Evolutionary conservation across 2,888 invertebrate genomes (phyloP), one percentile per base, ranked within the genome.

Genomic region (Cremastinae sp.): DNA sequence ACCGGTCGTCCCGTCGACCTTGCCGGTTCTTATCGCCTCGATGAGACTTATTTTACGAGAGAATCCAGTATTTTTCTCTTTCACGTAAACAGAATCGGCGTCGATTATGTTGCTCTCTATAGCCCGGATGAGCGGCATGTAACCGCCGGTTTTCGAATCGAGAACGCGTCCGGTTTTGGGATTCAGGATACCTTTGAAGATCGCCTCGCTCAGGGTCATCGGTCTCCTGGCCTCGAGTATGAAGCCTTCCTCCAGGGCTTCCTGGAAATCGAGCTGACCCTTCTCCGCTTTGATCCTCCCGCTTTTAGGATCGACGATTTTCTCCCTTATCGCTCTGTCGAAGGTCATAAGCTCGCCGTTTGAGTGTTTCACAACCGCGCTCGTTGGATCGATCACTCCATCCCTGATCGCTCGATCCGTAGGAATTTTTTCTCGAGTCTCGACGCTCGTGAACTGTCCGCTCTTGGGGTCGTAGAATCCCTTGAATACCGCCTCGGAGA

Each of bases 401-500:
- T 95, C 93, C 85, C 94, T 94, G 85, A 97, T 95, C 66, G 97
- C 97, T 83, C 95, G 93, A 89, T 96, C 95, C 62, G 96, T 94
- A 79, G 94, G 93, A 76, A 97, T 90, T 87, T 95, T 94, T 88
- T 95, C 95, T 82, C 94, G 94, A n/a, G 94, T 95, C 83, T 93
- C 92, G 1, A 96, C 94, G 87, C 95, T 95, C 41, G 94, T 94
- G 85, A 96, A 95, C 85, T 95, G 94, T 55, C 97, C 97, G 39
- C 95, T 94, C 83, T 93, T 93, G 0, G 95, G 94, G 91, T 98
- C 96, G 85, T 97, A 97, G 78, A 96, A 93, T n/a, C 97, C 97
- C 90, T 96, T 95, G 84, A 95, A 95, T n/a, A 97, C 94, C 1
- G 97, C 97, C 90, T 97, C 96, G 0, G 96, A 95, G 28, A 97